Conservation (phyloP, 2,797 vertebrate species). For the Poeciliopsis infans region DNA sequence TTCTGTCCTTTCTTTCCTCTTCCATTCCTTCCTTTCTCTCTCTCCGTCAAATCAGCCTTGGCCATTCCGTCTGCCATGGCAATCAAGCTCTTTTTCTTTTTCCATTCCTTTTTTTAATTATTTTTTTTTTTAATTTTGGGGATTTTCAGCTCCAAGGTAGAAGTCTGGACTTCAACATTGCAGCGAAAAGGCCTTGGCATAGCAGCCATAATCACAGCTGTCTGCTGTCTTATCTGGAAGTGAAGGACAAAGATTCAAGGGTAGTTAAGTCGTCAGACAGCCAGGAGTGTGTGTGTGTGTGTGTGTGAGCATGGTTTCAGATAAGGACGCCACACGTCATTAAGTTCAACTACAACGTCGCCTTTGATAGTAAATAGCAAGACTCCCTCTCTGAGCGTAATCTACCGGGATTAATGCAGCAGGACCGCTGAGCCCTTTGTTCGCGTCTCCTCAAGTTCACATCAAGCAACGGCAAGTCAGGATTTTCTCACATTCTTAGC, state of each 20-base stretch:
- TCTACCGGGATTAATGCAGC: neutral
- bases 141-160: neutral
- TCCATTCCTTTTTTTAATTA: too few relatives aligned
- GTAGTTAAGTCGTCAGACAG: slow-evolving; percentile 5
- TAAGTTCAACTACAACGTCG: neutral
- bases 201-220: slow-evolving; percentile 8
- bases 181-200: slow-evolving; percentile 21
- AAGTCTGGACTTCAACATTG: slow-evolving; percentile 1
- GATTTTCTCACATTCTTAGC: neutral
- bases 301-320: neutral
- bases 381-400: neutral
- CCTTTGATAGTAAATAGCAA: neutral
- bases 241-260: slow-evolving; percentile 58
- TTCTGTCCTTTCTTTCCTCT: neutral
- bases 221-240: slow-evolving; percentile 46
- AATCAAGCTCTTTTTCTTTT: neutral
- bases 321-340: neutral
- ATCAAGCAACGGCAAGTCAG: neutral
- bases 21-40: neutral
- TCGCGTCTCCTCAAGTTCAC: neutral
- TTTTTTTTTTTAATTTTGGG: too few relatives aligned
- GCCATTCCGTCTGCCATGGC: neutral
- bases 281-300: neutral
- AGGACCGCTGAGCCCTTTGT: slow-evolving; percentile 1
- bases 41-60: neutral